phyloP scores from a whole-genome alignment of 2,888 invertebrate genomes.

The Sipunculus nudus region DNA sequence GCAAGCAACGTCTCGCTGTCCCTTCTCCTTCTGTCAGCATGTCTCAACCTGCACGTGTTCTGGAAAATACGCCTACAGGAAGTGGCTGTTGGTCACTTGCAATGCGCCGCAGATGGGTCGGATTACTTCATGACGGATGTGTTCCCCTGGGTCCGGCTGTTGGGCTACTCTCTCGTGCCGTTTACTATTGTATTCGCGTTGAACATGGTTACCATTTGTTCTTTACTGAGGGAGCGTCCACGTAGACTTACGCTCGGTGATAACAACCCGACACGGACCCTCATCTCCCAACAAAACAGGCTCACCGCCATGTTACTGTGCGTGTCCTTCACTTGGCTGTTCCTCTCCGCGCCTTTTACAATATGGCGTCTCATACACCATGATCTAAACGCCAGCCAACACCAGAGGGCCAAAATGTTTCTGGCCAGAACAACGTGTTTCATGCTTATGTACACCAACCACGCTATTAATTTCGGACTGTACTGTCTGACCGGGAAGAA shows the following conservation, averaged over 20 bases:
- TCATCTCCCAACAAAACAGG: constrained; percentile 21
- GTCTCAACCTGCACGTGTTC: constrained; percentile 24
- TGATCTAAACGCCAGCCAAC: no score
- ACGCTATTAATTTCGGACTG: constrained; percentile 33
- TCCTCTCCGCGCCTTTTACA: constrained; percentile 29
- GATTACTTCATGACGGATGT: constrained; percentile 43
- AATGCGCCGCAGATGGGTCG: constrained; percentile 42
- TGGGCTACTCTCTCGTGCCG: constrained; percentile 54
- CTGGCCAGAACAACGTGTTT: constrained; percentile 26
- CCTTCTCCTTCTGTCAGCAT: neutral
- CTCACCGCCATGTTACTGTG: constrained; percentile 29
- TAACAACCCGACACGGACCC: no score
- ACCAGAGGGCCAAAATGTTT: neutral
- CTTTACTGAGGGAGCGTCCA: neutral
- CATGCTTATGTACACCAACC: constrained; percentile 32
- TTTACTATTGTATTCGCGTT: constrained; percentile 48
- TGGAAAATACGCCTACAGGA: constrained; percentile 13
- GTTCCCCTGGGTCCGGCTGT: constrained; percentile 51
- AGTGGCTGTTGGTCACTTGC: neutral
- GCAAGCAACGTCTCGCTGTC: constrained; percentile 12
- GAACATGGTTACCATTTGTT: constrained; percentile 50
- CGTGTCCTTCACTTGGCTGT: constrained; percentile 32
- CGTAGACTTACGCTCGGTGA: no score
- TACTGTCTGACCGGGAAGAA: constrained; percentile 33
- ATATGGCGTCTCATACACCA: no score